A percentile compares a stretch with the other conserved stretches of the same genome.
phyloP scores from a whole-genome alignment of 2,888 invertebrate genomes.

The Altica lythri region DNA sequence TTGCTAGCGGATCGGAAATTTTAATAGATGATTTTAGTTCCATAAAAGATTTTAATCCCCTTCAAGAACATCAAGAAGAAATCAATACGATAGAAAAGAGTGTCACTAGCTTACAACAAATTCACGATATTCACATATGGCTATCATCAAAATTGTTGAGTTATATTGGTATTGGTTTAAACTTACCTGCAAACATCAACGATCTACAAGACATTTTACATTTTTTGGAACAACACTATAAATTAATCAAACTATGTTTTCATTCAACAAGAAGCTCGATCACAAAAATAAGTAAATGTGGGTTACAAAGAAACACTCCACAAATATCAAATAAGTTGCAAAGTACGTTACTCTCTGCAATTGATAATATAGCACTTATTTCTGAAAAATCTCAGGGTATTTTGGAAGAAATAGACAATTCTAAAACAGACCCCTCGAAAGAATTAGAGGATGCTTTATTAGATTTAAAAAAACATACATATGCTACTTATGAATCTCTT shows the following conservation, averaged over 20 bases:
- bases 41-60: slow-evolving; percentile 28
- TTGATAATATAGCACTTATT: slow-evolving; percentile 42
- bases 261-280: slow-evolving; percentile 33
- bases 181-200: slow-evolving; percentile 16
- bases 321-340: slow-evolving; percentile 37
- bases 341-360: slow-evolving; percentile 35
- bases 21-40: slow-evolving; percentile 35
- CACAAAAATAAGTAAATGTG: slow-evolving; percentile 30
- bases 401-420: slow-evolving; percentile 33
- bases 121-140: slow-evolving; percentile 38
- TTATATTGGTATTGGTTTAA: slow-evolving; percentile 37
- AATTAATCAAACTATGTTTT: slow-evolving; percentile 34
- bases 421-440: slow-evolving; percentile 11
- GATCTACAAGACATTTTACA: slow-evolving; percentile 25
- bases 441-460: slow-evolving; percentile 32
- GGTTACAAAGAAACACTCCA: slow-evolving; percentile 13
- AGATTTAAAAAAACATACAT: slow-evolving; percentile 41
- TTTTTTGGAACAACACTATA: slow-evolving; percentile 24
- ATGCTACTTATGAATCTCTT: slow-evolving; percentile 44
- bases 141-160: slow-evolving; percentile 40
- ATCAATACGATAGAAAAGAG: slow-evolving; percentile 16
- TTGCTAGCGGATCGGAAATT: slow-evolving; percentile 23
- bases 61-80: slow-evolving; percentile 11
- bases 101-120: slow-evolving; percentile 17
- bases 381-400: slow-evolving; percentile 40